These are phyloP conservation scores for Ispidina picta DNA, from an alignment of 2,797 vertebrate genomes.

Conservation along the genomic window DNA sequence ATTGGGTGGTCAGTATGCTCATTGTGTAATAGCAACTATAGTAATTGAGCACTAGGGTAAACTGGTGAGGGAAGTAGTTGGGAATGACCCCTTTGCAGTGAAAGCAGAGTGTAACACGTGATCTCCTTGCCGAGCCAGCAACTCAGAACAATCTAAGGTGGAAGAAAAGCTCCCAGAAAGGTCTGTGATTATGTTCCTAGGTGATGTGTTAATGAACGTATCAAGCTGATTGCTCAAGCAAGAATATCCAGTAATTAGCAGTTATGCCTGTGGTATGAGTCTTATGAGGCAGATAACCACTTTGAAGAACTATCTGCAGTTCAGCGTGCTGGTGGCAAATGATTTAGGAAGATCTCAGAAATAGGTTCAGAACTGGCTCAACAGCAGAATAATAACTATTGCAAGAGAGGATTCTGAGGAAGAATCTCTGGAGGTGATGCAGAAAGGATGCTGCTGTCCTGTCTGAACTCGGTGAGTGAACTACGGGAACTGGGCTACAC, in stretches of 20 bases:
- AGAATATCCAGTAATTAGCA: constrained; percentile 47
- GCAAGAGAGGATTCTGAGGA: background rate
- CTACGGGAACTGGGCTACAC: background rate
- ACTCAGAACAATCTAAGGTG: background rate
- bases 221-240: constrained; percentile 45
- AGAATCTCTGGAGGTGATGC: background rate
- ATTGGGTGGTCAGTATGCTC: background rate
- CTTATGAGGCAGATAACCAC: constrained; percentile 37
- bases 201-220: constrained; percentile 33
- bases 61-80: background rate
- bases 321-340: background rate
- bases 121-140: background rate
- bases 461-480: background rate
- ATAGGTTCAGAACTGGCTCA: background rate
- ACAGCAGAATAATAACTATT: background rate
- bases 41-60: background rate
- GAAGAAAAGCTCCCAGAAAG: constrained; percentile 1
- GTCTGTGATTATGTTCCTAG: constrained; percentile 21
- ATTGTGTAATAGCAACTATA: background rate
- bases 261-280: constrained; percentile 11
- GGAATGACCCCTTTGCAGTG: background rate
- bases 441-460: background rate
- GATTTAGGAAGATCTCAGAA: background rate
- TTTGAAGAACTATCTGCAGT: background rate
- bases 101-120: background rate